Evolutionary conservation across 2,113 vertebrate species (phyloP).

Genomic region (Mugil cephalus): DNA sequence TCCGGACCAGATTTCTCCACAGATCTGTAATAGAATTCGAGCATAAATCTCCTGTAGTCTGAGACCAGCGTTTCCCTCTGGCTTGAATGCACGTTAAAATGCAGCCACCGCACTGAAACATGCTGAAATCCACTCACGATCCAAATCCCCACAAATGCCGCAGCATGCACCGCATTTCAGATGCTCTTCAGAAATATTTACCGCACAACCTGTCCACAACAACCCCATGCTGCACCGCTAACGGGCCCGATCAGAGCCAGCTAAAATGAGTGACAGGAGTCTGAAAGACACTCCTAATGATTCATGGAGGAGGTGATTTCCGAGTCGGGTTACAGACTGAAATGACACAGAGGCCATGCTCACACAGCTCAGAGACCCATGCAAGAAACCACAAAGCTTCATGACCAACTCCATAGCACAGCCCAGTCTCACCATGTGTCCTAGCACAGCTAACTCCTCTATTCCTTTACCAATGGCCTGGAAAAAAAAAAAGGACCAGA

Average conservation of each 20-base stretch:
- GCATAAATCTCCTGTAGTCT: too few relatives aligned
- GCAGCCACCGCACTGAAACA: slow-evolving; percentile 16
- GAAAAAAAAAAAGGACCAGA: slow-evolving; percentile 59
- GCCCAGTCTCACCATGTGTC: slow-evolving; percentile 59
- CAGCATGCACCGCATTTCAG: slow-evolving; percentile 43
- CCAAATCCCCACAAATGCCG: slow-evolving; percentile 8
- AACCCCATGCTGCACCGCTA: slow-evolving; percentile 22
- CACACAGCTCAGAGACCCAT: slow-evolving; percentile 37
- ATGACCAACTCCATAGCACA: slow-evolving; percentile 29
- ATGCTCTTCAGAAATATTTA: slow-evolving; percentile 5
- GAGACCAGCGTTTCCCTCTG: not conserved
- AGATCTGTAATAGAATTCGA: too few relatives aligned
- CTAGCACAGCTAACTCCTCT: slow-evolving; percentile 50
- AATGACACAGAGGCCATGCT: slow-evolving; percentile 44
- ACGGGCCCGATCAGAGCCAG: slow-evolving; percentile 17
- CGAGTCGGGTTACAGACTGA: slow-evolving; percentile 5
- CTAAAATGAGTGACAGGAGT: not conserved
- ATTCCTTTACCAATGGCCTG: slow-evolving; percentile 63
- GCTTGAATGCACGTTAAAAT: slow-evolving; percentile 34
- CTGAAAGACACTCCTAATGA: slow-evolving; percentile 32
- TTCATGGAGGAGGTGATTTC: slow-evolving; percentile 13
- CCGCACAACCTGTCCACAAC: not conserved
- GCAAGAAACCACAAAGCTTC: slow-evolving; percentile 52
- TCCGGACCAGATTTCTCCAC: too few relatives aligned
- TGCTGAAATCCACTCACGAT: slow-evolving; percentile 37